Conservation (phyloP, 2,888 invertebrate genomes). For the Euplagia quadripunctaria region DNA sequence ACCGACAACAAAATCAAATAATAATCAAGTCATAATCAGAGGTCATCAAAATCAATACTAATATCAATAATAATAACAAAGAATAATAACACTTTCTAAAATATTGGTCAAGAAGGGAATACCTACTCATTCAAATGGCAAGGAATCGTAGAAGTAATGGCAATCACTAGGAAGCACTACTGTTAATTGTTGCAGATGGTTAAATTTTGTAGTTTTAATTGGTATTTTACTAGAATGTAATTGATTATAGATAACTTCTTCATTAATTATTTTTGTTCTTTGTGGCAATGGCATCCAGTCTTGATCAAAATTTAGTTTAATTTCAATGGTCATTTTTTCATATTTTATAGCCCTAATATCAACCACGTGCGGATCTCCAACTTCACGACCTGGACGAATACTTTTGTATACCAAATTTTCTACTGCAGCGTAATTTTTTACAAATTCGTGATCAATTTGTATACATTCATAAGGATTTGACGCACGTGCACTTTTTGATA, state of each 20-base stretch:
- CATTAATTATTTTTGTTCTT: background rate
- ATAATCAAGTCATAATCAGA: too few species aligned
- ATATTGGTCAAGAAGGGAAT: too few species aligned
- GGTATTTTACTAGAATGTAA: background rate
- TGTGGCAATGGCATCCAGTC: slow-evolving; percentile 8
- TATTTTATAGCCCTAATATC: slow-evolving; percentile 10
- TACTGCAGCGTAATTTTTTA: slow-evolving; percentile 27
- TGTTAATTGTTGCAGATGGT: slow-evolving; percentile 3
- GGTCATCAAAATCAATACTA: background rate
- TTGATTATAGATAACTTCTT: background rate
- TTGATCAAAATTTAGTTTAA: slow-evolving; percentile 6
- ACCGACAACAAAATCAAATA: too few species aligned
- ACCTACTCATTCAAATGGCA: slow-evolving; percentile 6
- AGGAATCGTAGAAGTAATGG: slow-evolving; percentile 5
- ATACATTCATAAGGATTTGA: slow-evolving; percentile 28
- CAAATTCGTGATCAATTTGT: slow-evolving; percentile 28
- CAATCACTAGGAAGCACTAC: slow-evolving; percentile 6
- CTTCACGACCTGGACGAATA: slow-evolving; percentile 29
- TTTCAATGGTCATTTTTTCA: slow-evolving; percentile 2
- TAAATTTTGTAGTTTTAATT: slow-evolving; percentile 7
- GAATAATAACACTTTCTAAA: too few species aligned
- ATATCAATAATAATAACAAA: background rate
- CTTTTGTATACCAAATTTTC: slow-evolving; percentile 25
- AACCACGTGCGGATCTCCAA: slow-evolving; percentile 23
- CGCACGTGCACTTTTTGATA: slow-evolving; percentile 15